Conservation (phyloP, 1,140 invertebrate genomes). For the Ostrea denselamellosa region DNA sequence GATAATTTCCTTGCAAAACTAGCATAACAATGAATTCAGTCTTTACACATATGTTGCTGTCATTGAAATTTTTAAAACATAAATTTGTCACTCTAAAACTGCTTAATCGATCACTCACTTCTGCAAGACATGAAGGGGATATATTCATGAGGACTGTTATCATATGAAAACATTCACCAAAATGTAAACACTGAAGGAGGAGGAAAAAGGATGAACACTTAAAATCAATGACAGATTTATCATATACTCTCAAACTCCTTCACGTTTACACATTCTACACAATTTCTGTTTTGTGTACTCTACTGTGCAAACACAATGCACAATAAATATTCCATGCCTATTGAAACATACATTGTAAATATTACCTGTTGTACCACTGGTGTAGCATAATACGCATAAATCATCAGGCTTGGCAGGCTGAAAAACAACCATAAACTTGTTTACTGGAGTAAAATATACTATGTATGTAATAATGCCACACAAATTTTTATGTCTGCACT, state of each 20-base stretch:
- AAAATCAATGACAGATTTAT: neutral
- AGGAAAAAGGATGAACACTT: neutral
- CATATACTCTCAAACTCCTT: neutral
- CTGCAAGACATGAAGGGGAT: neutral
- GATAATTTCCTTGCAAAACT: too few species aligned
- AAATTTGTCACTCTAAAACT: neutral
- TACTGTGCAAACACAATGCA: neutral
- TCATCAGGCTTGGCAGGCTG: constrained; percentile 91
- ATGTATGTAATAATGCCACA: neutral
- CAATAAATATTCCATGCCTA: neutral
- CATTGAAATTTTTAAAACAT: neutral
- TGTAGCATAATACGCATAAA: constrained; percentile 96
- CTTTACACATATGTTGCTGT: too few species aligned
- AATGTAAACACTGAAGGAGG: neutral
- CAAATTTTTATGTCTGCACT: neutral
- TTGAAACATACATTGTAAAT: neutral
- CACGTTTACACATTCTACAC: neutral
- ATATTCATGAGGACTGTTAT: neutral
- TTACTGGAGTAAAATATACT: neutral
- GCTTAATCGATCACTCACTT: neutral
- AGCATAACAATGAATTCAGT: too few species aligned
- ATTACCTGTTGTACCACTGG: constrained; percentile 96
- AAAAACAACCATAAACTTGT: constrained; percentile 50
- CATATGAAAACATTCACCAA: neutral
- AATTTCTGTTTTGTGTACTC: neutral